Evolutionary conservation across 2,113 vertebrate genomes (phyloP).

Genomic region (Gallinago jamesoni): DNA sequence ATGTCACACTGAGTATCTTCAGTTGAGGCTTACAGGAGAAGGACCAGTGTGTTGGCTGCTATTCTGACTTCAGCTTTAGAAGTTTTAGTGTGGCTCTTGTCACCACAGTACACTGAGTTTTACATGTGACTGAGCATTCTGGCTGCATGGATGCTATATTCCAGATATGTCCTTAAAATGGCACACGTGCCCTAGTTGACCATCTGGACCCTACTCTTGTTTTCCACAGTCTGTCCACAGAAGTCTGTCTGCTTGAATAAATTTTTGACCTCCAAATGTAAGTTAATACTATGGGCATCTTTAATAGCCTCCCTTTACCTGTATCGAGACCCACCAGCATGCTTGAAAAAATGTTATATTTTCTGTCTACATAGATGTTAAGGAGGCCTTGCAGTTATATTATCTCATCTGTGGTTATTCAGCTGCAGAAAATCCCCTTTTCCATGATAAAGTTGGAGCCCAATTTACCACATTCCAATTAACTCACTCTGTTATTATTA

Average conservation of each 20-base stretch:
- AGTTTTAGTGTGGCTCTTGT: not conserved
- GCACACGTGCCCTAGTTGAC: not conserved
- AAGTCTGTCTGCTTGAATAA: not conserved
- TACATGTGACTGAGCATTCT: not conserved
- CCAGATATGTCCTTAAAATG: not conserved
- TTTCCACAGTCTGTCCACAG: not conserved
- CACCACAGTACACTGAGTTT: not conserved
- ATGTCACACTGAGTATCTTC: not conserved
- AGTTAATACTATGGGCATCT: not conserved
- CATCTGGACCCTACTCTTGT: not conserved
- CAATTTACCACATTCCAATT: not conserved
- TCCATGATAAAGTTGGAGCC: not conserved
- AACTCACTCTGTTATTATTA: not conserved
- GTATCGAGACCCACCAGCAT: not conserved
- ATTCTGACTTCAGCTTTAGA: not conserved
- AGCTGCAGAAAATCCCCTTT: slow-evolving; percentile 38
- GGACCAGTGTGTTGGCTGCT: not conserved
- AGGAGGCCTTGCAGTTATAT: not conserved
- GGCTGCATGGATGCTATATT: not conserved
- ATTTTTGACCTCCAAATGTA: not conserved
- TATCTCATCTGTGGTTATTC: slow-evolving; percentile 6
- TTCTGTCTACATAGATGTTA: not conserved
- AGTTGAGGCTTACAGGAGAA: not conserved
- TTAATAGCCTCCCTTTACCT: not conserved
- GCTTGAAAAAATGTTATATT: not conserved